A percentile compares a stretch with the other conserved stretches of the same genome.
phyloP scores from a whole-genome alignment of 2,888 invertebrate species.

The Lasioglossum calceatum region DNA sequence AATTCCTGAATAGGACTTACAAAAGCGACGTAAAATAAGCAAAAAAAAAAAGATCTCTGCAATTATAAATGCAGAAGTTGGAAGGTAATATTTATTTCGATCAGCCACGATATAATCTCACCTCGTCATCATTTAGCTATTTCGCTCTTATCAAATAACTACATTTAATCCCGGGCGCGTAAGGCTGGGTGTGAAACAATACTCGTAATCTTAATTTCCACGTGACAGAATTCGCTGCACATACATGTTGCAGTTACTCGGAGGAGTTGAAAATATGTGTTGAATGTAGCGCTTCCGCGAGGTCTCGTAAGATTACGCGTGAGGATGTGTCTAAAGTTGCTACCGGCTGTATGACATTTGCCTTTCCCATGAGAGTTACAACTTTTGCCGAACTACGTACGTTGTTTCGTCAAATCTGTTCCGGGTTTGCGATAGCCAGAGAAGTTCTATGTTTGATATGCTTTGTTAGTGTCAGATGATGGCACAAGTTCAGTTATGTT shows the following conservation, averaged over 20 bases:
- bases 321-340: neutral
- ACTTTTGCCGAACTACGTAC: neutral
- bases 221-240: neutral
- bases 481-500: too few relatives aligned
- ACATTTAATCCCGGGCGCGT: neutral
- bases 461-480: neutral
- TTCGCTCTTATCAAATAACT: neutral
- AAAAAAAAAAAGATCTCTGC: neutral
- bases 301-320: neutral
- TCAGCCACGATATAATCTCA: neutral
- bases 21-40: too few relatives aligned
- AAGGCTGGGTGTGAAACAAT: neutral
- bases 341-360: neutral
- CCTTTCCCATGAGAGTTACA: neutral
- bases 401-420: neutral
- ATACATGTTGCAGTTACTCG: neutral
- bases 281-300: neutral
- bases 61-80: neutral
- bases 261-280: conserved; percentile 3
- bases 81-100: too few relatives aligned
- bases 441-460: neutral
- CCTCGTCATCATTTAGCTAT: neutral
- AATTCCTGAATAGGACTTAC: too few relatives aligned
- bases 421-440: neutral
- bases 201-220: neutral